Evolutionary conservation across 2,797 vertebrate species (phyloP), one percentile per base, ranked within the genome.

Genomic region (Distichodus sexfasciatus): DNA sequence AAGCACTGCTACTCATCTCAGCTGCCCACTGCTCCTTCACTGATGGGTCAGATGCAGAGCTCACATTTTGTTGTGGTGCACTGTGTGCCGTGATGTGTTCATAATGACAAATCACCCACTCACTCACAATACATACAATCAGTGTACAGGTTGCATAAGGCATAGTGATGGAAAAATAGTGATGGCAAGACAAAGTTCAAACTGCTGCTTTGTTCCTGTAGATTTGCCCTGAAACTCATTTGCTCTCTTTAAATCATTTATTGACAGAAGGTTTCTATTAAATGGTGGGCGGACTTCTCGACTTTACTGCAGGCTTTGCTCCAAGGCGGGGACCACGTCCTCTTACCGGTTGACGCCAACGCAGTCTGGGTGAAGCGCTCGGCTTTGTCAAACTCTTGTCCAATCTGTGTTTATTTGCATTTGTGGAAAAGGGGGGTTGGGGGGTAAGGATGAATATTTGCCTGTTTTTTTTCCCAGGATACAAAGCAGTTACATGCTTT

Each of bases 401-500:
- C 51, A 58, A 24, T 17, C 44, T 62, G 44, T 69, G 53, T 68
- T 53, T 46, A 59, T 66, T 50, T 62, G 43, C 23, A 48, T 21
- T 54, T n/a, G 33, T 50, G 19, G 35, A 71, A 67, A 19, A 40
- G 21, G 55, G 10, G 50, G 12, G 57, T 66, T 64, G 21, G 29
- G 50, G 44, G 23, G n/a, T 66, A 57, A 68, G 57, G 53, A 67
- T 29, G 26, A 59, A 60, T 64, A 68, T 76, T 79, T 69, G 54
- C 41, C 55, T 64, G 55, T 73, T 74, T 67, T 69, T 69, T 28
- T 68, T 61, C 51, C 17, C 35, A 35, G 10, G 40, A 31, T 58
- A 69, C 46, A 65, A 72, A 75, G 72, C 74, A 71, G 54, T 80
- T 71, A 70, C 66, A 75, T 74, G 72, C 73, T 72, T 80, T 75